Evolutionary conservation across 2,797 vertebrate genomes (phyloP).

Genomic region (Microhierax caerulescens): DNA sequence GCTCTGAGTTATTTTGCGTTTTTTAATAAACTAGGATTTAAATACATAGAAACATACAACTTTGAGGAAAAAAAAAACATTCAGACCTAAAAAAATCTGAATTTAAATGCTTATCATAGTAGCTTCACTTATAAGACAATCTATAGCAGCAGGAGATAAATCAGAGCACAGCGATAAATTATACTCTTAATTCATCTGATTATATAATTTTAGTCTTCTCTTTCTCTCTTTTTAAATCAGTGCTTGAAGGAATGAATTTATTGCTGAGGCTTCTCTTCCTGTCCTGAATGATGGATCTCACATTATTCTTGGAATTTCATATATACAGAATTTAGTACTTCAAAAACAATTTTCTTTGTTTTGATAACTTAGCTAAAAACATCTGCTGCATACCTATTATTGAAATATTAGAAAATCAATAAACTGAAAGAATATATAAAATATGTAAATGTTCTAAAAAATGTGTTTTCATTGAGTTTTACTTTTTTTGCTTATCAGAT

Average conservation of each 20-base stretch:
- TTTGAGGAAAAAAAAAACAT: neutral
- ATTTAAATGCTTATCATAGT: constrained; percentile 37
- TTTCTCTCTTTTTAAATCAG: constrained; percentile 62
- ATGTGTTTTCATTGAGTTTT: neutral
- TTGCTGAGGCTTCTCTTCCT: constrained; percentile 33
- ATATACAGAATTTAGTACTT: constrained; percentile 29
- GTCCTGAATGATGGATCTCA: constrained; percentile 37
- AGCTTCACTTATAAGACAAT: constrained; percentile 39
- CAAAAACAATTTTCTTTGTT: constrained; percentile 62
- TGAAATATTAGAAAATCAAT: constrained; percentile 56
- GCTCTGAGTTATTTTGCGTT: neutral
- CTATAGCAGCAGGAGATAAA: constrained; percentile 60
- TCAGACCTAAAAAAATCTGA: constrained; percentile 26
- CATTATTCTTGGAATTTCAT: constrained; percentile 49
- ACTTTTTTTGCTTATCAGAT: constrained; percentile 1
- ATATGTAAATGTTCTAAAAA: constrained; percentile 55
- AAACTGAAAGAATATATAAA: constrained; percentile 66
- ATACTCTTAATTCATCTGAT: constrained; percentile 69
- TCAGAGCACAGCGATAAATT: constrained; percentile 71
- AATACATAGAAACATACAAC: neutral
- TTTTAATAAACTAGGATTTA: neutral
- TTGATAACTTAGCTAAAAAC: constrained; percentile 63
- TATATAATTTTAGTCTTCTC: constrained; percentile 64
- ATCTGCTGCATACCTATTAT: constrained; percentile 47
- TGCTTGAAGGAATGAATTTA: constrained; percentile 62